These are phyloP conservation scores for Nomada fabriciana DNA, from an alignment of 2,888 invertebrate species.

Conservation along the genomic window DNA sequence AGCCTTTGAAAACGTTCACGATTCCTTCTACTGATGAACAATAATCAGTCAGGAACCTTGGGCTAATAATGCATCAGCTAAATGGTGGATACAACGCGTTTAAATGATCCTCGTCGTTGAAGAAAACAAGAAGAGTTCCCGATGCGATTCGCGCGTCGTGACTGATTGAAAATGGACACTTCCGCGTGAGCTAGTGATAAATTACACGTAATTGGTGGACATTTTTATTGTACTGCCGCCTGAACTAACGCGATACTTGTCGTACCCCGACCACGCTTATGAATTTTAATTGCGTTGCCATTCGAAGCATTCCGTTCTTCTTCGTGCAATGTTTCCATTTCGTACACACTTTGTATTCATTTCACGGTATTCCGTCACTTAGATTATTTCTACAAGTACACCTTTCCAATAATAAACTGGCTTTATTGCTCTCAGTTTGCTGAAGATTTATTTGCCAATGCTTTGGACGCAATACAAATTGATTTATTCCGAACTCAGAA, in stretches of 20 bases:
- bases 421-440: too few relatives aligned
- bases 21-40: constrained; percentile 55
- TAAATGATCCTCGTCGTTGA: constrained; percentile 33
- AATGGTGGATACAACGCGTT: constrained; percentile 45
- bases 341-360: neutral
- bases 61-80: constrained; percentile 55
- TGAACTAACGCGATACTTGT: constrained; percentile 9
- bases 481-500: too few relatives aligned
- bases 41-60: constrained; percentile 61
- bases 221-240: constrained; percentile 10
- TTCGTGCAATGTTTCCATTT: neutral
- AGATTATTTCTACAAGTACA: too few relatives aligned
- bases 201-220: constrained; percentile 49
- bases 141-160: constrained; percentile 13
- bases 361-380: neutral
- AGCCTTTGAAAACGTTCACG: constrained; percentile 54
- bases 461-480: too few relatives aligned
- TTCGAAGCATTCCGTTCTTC: neutral
- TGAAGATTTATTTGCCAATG: too few relatives aligned
- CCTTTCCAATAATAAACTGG: too few relatives aligned
- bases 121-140: constrained; percentile 25
- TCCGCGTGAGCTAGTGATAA: constrained; percentile 42
- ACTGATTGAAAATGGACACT: constrained; percentile 44
- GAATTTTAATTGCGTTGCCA: constrained; percentile 22
- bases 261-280: constrained; percentile 10